Evolutionary conservation across 2,113 vertebrate species (phyloP).

Genomic region (Bos indicus): DNA sequence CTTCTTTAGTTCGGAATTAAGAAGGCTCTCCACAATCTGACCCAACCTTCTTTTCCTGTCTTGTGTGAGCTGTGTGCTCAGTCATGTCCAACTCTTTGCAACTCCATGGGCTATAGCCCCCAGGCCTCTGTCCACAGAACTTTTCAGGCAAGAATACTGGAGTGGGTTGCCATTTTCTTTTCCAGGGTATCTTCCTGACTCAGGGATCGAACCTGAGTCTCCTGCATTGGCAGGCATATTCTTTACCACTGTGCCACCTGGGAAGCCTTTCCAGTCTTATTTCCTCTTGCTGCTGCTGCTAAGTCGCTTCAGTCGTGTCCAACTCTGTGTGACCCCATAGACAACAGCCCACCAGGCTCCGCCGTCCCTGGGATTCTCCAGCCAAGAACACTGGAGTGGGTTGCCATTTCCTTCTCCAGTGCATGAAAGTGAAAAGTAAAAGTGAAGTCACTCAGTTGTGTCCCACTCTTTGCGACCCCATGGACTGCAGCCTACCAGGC

Average conservation of each 20-base stretch:
- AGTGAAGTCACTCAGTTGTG: too few species aligned
- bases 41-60: background rate
- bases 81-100: background rate
- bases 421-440: too few species aligned
- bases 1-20: background rate
- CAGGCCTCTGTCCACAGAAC: background rate
- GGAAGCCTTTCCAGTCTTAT: background rate
- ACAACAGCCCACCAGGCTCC: too few species aligned
- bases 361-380: too few species aligned
- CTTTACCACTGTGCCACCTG: background rate
- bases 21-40: background rate
- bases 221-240: background rate
- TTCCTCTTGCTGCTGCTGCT: background rate
- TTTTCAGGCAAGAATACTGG: background rate
- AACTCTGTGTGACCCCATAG: too few species aligned
- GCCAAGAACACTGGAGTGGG: too few species aligned
- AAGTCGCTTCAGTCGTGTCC: too few species aligned
- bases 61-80: background rate
- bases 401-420: too few species aligned
- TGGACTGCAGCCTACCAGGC: too few species aligned
- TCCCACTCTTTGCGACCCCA: too few species aligned
- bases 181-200: background rate
- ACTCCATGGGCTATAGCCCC: background rate
- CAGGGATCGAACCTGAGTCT: background rate
- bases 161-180: background rate